Conservation (phyloP, 2,113 vertebrate genomes). For the Actenoides lindsayi region DNA sequence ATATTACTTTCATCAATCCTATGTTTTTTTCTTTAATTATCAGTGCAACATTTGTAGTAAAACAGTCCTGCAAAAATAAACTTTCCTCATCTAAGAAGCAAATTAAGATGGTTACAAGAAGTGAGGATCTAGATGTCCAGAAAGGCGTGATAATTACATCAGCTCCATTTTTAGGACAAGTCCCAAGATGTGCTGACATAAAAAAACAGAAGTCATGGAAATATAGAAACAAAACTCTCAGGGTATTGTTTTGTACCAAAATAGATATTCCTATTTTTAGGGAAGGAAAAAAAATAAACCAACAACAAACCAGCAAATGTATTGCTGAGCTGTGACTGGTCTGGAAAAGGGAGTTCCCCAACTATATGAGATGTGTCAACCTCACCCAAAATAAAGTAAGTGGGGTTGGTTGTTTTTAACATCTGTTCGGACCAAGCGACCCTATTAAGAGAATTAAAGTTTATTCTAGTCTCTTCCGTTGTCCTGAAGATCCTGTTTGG, state of each 20-base stretch:
- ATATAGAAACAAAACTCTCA: not conserved
- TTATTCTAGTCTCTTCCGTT: not conserved
- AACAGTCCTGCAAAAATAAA: not conserved
- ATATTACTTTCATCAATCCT: not conserved
- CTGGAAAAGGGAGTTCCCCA: slow-evolving; percentile 12
- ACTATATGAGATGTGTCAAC: not conserved
- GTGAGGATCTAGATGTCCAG: not conserved
- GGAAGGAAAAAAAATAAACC: not conserved
- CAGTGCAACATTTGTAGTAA: not conserved
- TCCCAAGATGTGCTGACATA: not conserved
- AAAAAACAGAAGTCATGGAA: slow-evolving; percentile 29
- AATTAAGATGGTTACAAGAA: not conserved
- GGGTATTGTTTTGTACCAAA: slow-evolving; percentile 13
- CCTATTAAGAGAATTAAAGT: not conserved
- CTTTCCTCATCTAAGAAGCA: not conserved
- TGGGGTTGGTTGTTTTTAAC: not conserved
- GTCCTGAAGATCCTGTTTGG: not conserved
- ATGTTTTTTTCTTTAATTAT: not conserved
- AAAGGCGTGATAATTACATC: not conserved
- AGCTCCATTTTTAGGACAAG: not conserved
- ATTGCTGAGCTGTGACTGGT: not conserved
- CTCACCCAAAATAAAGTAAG: slow-evolving; percentile 2
- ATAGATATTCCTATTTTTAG: slow-evolving; percentile 28
- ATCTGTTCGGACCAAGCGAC: not conserved
- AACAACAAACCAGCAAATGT: not conserved